Conservation (phyloP, 2,797 vertebrate species). For the Diceros bicornis region DNA sequence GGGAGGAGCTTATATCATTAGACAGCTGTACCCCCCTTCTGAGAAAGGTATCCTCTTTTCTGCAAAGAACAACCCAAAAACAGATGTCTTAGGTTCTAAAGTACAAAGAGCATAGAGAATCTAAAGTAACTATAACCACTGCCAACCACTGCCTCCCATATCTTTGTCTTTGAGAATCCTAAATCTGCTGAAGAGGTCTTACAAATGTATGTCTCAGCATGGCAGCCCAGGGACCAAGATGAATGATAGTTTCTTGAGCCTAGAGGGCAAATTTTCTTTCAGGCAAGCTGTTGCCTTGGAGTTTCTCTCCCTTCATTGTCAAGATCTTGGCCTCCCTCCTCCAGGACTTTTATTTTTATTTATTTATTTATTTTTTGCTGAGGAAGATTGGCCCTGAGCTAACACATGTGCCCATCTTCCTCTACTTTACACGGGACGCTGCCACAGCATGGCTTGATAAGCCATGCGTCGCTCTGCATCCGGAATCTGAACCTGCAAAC, state of each 20-base stretch:
- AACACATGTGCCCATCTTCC: no score
- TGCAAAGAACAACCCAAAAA: background rate
- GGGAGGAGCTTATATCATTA: slow-evolving; percentile 36
- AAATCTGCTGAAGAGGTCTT: slow-evolving; percentile 35
- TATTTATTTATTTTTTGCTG: no score
- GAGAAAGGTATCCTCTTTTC: background rate
- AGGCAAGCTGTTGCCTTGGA: slow-evolving; percentile 27
- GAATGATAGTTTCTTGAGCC: slow-evolving; percentile 37
- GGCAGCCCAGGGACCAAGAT: background rate
- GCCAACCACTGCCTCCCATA: background rate
- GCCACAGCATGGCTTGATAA: no score
- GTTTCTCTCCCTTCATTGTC: slow-evolving; percentile 57
- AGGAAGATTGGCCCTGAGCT: no score
- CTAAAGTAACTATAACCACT: background rate
- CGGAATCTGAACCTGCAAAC: no score
- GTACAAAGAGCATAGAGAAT: slow-evolving; percentile 37
- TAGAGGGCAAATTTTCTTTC: background rate
- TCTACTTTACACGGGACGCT: no score
- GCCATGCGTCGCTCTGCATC: no score
- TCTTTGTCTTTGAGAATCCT: slow-evolving; percentile 1
- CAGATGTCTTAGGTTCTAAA: slow-evolving; percentile 28
- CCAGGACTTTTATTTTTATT: background rate
- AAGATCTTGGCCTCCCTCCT: background rate
- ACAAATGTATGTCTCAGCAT: background rate
- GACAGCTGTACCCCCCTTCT: background rate